A percentile compares a stretch with the other conserved stretches of the same genome.
phyloP scores from a whole-genome alignment of 2,888 invertebrate species.

The Palloptera scutellata region DNA sequence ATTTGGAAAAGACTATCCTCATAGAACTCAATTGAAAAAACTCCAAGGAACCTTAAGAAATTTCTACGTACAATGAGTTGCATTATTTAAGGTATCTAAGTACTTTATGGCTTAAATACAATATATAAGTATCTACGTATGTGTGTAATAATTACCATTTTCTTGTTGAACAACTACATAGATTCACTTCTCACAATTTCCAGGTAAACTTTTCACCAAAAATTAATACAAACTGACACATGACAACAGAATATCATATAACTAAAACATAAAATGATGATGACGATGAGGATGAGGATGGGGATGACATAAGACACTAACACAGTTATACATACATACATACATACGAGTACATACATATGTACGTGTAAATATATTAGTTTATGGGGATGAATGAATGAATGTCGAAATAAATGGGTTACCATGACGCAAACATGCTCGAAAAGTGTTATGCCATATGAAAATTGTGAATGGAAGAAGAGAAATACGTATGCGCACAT shows the following conservation, averaged over 20 bases:
- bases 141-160: too few relatives aligned
- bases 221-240: neutral
- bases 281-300: neutral
- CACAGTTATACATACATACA: constrained; percentile 15
- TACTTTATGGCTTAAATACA: too few relatives aligned
- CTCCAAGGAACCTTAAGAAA: too few relatives aligned
- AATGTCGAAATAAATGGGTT: constrained; percentile 13
- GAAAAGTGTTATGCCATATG: neutral
- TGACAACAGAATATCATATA: constrained; percentile 4
- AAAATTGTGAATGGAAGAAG: constrained; percentile 3
- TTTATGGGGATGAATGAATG: constrained; percentile 23
- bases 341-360: neutral
- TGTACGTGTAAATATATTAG: neutral
- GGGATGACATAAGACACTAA: neutral
- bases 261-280: neutral
- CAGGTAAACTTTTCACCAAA: too few relatives aligned
- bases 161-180: too few relatives aligned
- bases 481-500: neutral
- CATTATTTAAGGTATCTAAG: too few relatives aligned
- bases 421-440: neutral
- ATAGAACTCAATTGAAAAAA: too few relatives aligned
- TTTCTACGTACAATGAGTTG: too few relatives aligned
- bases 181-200: too few relatives aligned
- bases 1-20: too few relatives aligned
- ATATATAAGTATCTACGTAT: too few relatives aligned